Evolutionary conservation across 2,797 vertebrate genomes (phyloP).

Genomic region (Microctenopoma steveboyesi): DNA sequence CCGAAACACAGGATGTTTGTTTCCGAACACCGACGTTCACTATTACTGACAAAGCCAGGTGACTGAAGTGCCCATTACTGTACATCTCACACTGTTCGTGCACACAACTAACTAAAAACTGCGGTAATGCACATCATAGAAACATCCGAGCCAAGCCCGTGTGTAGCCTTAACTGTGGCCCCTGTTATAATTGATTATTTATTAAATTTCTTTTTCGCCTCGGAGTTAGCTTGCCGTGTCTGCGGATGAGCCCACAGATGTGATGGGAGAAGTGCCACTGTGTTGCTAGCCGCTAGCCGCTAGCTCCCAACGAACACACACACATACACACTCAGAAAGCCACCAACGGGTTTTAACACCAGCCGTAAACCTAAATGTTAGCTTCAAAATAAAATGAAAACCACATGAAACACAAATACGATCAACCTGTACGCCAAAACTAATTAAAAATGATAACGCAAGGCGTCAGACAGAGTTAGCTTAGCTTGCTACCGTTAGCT

Average conservation of each 20-base stretch:
- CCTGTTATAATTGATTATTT: neutral
- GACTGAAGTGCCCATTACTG: neutral
- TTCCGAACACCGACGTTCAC: neutral
- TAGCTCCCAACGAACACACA: slow-evolving; percentile 45
- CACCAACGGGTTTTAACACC: neutral
- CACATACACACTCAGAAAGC: slow-evolving; percentile 18
- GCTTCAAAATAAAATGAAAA: neutral
- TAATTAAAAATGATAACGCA: neutral
- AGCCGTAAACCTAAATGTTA: rapidly evolving
- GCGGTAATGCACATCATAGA: neutral
- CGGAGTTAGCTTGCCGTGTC: slow-evolving; percentile 18
- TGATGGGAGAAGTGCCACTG: slow-evolving; percentile 55
- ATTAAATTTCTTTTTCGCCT: neutral
- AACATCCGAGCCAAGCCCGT: rapidly evolving
- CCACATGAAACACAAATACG: rapidly evolving
- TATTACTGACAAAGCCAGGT: slow-evolving; percentile 6
- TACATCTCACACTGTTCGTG: slow-evolving; percentile 3
- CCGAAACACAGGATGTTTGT: neutral
- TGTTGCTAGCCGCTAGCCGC: slow-evolving; percentile 38
- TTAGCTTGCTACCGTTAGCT: slow-evolving; percentile 61
- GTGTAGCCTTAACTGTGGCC: neutral
- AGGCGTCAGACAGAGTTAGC: slow-evolving; percentile 46
- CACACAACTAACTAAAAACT: neutral
- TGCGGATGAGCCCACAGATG: slow-evolving; percentile 55
- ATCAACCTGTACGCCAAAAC: rapidly evolving